Evolutionary conservation across 2,888 invertebrate species (phyloP), one percentile per base, ranked within the genome.

Genomic region (Malthinus flaveolus): DNA sequence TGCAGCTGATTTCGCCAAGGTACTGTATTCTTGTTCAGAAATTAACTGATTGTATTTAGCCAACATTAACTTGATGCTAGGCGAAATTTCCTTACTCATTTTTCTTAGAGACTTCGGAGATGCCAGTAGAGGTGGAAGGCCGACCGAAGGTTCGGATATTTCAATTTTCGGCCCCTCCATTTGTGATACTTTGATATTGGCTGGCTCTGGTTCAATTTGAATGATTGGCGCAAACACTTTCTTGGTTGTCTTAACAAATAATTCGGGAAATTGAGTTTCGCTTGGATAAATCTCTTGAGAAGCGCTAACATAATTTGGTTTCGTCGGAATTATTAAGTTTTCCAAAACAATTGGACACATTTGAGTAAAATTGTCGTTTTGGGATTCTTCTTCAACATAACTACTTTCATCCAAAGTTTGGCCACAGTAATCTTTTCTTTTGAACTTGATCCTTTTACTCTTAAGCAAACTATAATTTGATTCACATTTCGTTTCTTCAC

Each of bases 231-330:
- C 89, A 63, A 91, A 91, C 66, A 91, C 85, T 79, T 90, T 91
- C 52, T 90, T 83, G 37, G 89, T 91, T 0, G 91, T 92, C 76
- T 89, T 91, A 0, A 91, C 89, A 64, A 91, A 89, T 0, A 91
- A 84, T 72, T 88, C 90, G 42, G 77, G 73, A 0, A 82, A 75
- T 10, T 34, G 32, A 3, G 23, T 35, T 44, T 55, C 49, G 5
- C 2, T 5, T 2, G 23, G 2, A 5, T 5, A 23, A 23, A 23
- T 23, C 5, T 23, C 23, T 23, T 2, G 23, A 7, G 45, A 45
- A 11, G 15, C 59, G 15, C 63, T 68, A 9, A 71, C 61, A 49
- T 65, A 67, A 53, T 70, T 71, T 2, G 68, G 62, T 61, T 71
- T 68, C 7, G 72, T 73, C 6, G 73, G 71, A 9, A 75, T 68